Evolutionary conservation across 2,888 invertebrate genomes (phyloP), one percentile per base, ranked within the genome.

Genomic region (Neuroscelio doddi): DNA sequence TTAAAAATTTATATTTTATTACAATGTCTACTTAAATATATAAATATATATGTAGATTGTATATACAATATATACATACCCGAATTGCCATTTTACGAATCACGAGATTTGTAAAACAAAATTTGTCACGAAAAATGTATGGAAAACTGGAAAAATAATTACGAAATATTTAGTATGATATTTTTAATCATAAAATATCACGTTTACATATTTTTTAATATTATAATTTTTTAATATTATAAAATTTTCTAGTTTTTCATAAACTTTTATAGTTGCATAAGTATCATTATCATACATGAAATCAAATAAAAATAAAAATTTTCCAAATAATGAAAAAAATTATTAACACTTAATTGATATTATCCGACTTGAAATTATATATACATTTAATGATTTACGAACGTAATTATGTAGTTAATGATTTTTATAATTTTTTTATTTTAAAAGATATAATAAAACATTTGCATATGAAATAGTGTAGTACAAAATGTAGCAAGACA

Each of bases 401-500:
- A n/a, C n/a, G n/a, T n/a, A n/a, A n/a, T 24, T 47, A 32, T 51
- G 46, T 36, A 59, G 24, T 39, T 47, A 27, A 36, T 30, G 59
- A 52, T 44, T 57, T 49, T 64, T 50, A 61, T 52, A 16, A 65
- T 56, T 52, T 66, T 68, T 70, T 75, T 69, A 66, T 70, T 68
- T 68, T 70, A 66, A 58, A 65, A 73, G 64, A 73, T 72, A 68
- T 71, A 70, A 73, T 62, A 51, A 68, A 58, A 52, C 64, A 70
- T 49, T 71, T 73, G 72, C 74, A 73, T 71, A 74, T 65, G 59
- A 69, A 55, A 68, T 71, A 75, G 73, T 46, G 62, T 75, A 76
- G 70, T 73, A 74, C 66, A 74, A 75, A 73, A 70, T 78, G 75
- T 78, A 78, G 70, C 65, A 65, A 61, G 57, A 69, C 65, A 69